Percentiles rank a stretch among this genome's conserved stretches.
These are phyloP conservation scores for Diploptera punctata DNA, from an alignment of 2,888 invertebrate species.

Conservation along the genomic window DNA sequence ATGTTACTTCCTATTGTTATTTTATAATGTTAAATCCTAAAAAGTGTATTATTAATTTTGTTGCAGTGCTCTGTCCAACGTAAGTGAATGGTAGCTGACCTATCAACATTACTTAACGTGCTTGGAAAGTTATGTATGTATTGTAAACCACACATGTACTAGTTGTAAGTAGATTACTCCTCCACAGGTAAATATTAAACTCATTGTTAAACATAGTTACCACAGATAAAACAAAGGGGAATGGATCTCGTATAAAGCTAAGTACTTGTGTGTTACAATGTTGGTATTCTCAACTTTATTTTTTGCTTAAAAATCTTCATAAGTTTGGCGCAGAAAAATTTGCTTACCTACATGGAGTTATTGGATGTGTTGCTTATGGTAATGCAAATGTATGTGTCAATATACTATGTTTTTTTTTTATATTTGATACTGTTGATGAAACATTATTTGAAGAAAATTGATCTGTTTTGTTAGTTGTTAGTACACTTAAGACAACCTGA, in stretches of 20 bases:
- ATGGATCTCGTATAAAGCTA: neutral
- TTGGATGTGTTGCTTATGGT: too few species aligned
- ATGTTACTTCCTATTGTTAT: too few species aligned
- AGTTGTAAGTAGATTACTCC: neutral
- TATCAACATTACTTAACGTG: slow-evolving; percentile 3
- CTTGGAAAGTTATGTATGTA: neutral
- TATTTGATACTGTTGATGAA: too few species aligned
- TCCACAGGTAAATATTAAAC: slow-evolving; percentile 1
- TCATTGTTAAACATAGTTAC: slow-evolving; percentile 5
- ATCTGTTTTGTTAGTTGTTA: too few species aligned
- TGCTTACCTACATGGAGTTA: too few species aligned
- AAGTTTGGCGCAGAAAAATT: neutral
- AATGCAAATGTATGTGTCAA: too few species aligned
- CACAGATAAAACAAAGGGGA: neutral
- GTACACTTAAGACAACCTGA: too few species aligned
- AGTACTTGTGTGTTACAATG: neutral
- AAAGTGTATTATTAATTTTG: slow-evolving; percentile 42
- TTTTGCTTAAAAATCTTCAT: neutral
- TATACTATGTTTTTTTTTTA: too few species aligned
- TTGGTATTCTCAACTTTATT: neutral
- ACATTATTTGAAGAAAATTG: too few species aligned
- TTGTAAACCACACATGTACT: slow-evolving; percentile 11
- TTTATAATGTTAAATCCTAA: slow-evolving; percentile 3
- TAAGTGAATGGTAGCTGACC: slow-evolving; percentile 53
- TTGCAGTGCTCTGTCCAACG: slow-evolving; percentile 79